Evolutionary conservation across 1,140 invertebrate species (phyloP).

Genomic region (Drosophila ficusphila): DNA sequence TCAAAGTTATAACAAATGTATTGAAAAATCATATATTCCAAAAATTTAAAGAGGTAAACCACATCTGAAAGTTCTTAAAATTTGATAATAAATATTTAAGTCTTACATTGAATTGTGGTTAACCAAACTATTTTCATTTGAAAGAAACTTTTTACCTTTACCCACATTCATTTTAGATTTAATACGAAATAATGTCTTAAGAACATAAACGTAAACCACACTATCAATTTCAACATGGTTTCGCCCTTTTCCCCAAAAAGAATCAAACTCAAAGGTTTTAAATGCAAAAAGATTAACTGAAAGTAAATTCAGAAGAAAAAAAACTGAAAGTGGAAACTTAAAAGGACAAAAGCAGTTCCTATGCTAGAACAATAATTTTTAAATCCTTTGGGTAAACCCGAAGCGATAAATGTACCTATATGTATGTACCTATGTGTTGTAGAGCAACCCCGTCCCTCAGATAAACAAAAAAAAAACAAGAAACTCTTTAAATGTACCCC

Average conservation of each 20-base stretch:
- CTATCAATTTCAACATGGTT: conserved; percentile 20
- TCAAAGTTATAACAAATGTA: no score
- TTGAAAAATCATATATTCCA: no score
- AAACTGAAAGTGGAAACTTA: conserved; percentile 35
- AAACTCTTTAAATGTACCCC: conserved; percentile 9
- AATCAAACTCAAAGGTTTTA: conserved; percentile 50
- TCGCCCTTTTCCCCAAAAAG: background rate
- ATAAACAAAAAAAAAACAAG: background rate
- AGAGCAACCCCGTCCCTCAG: conserved; percentile 41
- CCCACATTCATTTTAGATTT: no score
- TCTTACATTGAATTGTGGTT: no score
- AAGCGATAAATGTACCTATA: conserved; percentile 52
- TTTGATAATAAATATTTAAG: no score
- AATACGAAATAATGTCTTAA: background rate
- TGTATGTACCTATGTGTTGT: conserved; percentile 51
- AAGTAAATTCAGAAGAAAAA: background rate
- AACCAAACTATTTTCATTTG: no score
- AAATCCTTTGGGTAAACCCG: conserved; percentile 45
- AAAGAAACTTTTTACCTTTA: no score
- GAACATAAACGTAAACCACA: no score
- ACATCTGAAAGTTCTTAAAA: no score
- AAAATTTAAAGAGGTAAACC: no score
- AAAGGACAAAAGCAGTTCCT: conserved; percentile 65
- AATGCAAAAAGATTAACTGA: conserved; percentile 34
- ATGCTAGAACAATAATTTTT: conserved; percentile 78